Conservation (phyloP, 2,888 invertebrate species). For the Pollenia angustigena region DNA sequence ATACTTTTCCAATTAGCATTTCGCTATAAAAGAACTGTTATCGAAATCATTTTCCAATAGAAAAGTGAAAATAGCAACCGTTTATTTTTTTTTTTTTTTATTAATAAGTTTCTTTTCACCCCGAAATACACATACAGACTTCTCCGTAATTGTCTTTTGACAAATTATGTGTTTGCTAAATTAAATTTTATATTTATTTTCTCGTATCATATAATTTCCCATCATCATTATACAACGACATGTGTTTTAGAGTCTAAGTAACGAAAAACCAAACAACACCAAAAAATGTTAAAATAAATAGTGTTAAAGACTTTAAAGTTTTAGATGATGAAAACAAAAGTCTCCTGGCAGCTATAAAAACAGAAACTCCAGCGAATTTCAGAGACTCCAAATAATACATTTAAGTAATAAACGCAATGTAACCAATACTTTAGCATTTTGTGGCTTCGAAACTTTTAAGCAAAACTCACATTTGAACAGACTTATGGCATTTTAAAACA, state of each 20-base stretch:
- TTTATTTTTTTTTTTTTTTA: no score
- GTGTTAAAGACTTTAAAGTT: conserved; percentile 60
- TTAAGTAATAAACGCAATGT: conserved; percentile 48
- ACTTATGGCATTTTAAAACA: conserved; percentile 66
- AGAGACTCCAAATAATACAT: not conserved
- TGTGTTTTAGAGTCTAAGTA: not conserved
- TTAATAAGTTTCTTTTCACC: not conserved
- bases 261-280: conserved; percentile 4
- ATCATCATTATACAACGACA: conserved; percentile 62
- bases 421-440: conserved; percentile 62
- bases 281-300: conserved; percentile 35
- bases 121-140: not conserved
- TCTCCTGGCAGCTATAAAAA: conserved; percentile 31
- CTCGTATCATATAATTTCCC: conserved; percentile 60
- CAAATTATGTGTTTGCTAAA: conserved; percentile 67
- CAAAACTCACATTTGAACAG: conserved; percentile 30
- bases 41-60: no score
- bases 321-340: conserved; percentile 39
- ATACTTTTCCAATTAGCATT: no score
- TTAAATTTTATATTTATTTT: conserved; percentile 42
- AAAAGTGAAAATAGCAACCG: no score
- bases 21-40: no score
- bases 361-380: conserved; percentile 1
- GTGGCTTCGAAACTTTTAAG: not conserved
- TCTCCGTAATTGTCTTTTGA: conserved; percentile 57